Evolutionary conservation across 2,888 invertebrate genomes (phyloP).

Genomic region (Belgica antarctica): DNA sequence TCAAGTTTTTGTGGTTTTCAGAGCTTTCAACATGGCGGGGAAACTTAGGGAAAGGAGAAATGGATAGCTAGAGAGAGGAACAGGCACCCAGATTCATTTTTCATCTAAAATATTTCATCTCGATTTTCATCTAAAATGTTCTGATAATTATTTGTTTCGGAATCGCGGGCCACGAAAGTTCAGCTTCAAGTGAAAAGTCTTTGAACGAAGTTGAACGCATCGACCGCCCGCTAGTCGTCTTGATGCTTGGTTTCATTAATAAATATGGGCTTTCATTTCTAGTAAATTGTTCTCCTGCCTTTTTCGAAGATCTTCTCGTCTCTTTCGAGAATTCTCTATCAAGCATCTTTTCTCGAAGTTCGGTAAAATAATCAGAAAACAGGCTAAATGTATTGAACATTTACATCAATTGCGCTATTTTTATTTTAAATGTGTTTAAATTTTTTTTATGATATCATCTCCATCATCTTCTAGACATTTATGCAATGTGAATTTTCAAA

Average conservation of each 20-base stretch:
- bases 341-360: background rate
- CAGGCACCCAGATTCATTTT: conserved; percentile 33
- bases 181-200: too few species aligned
- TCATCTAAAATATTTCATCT: conserved; percentile 23
- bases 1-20: background rate
- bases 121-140: conserved; percentile 17
- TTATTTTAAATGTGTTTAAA: conserved; percentile 23
- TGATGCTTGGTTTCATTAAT: background rate
- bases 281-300: background rate
- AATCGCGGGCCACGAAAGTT: background rate
- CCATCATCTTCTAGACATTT: conserved; percentile 20
- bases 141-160: background rate
- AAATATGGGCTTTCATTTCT: conserved; percentile 22
- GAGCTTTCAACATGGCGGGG: background rate
- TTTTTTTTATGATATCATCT: conserved; percentile 26
- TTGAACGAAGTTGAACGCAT: background rate
- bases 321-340: background rate
- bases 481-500: conserved; percentile 19
- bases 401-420: conserved; percentile 44
- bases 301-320: conserved; percentile 10
- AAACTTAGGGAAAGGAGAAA: background rate
- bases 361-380: conserved; percentile 22
- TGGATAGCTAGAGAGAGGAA: conserved; percentile 4
- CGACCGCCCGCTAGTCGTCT: background rate
- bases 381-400: conserved; percentile 3